Percentiles rank a stretch among this genome's conserved stretches.
These are phyloP conservation scores for Torymus tubicola DNA, from an alignment of 2,888 invertebrate genomes.

Conservation along the genomic window DNA sequence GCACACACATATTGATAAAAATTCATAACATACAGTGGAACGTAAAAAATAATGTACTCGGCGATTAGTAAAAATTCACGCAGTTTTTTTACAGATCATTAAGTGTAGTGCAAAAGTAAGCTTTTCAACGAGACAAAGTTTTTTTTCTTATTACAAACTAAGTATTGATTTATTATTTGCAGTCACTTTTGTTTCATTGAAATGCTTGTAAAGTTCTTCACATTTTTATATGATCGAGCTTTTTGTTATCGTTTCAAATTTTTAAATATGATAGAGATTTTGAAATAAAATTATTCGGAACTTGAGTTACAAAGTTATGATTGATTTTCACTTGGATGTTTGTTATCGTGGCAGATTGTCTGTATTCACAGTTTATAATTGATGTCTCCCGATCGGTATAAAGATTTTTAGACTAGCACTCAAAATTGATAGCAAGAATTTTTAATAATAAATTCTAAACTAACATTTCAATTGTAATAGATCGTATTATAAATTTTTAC, in stretches of 20 bases:
- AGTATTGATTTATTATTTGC: background rate
- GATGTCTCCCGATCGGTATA: too few species aligned
- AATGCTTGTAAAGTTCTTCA: background rate
- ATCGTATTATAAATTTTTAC: slow-evolving; percentile 4
- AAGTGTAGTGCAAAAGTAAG: background rate
- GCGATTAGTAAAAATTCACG: slow-evolving; percentile 15
- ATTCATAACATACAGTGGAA: slow-evolving; percentile 8
- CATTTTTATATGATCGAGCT: background rate
- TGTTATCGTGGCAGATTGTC: too few species aligned
- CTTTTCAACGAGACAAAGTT: slow-evolving; percentile 20
- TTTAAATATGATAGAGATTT: too few species aligned
- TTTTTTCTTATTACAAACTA: background rate
- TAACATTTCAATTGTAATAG: slow-evolving; percentile 14
- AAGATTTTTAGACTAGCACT: background rate
- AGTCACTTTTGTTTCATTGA: slow-evolving; percentile 16
- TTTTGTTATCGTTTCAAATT: background rate
- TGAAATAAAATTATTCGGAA: too few species aligned
- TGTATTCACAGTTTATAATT: too few species aligned
- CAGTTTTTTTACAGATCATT: slow-evolving; percentile 12
- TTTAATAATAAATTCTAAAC: background rate
- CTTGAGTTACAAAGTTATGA: too few species aligned
- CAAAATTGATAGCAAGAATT: background rate
- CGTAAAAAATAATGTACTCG: slow-evolving; percentile 26
- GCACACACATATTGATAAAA: slow-evolving; percentile 10
- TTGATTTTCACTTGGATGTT: too few species aligned